These are phyloP conservation scores for Muscidifurax raptorellus DNA, from an alignment of 1,140 invertebrate species.

Conservation along the genomic window DNA sequence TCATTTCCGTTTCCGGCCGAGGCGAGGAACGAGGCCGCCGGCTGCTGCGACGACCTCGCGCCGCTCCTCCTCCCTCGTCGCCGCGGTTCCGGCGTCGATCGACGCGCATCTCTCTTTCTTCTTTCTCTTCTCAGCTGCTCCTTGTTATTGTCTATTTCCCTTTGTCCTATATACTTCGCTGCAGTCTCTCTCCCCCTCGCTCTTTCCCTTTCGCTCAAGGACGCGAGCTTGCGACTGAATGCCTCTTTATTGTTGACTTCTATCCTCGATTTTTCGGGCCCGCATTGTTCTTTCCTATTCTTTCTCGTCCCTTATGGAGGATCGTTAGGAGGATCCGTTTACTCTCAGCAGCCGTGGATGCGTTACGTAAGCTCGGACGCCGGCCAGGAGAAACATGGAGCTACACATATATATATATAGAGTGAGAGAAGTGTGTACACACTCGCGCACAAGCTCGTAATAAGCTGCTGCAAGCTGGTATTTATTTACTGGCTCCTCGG, in stretches of 20 bases:
- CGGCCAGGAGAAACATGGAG: background rate
- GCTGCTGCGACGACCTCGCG: conserved; percentile 45
- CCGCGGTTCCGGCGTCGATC: conserved; percentile 40
- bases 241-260: background rate
- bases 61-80: conserved; percentile 19
- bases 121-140: background rate
- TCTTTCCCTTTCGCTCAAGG: conserved; percentile 5
- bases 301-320: background rate
- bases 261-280: background rate
- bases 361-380: background rate
- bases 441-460: background rate
- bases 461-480: background rate
- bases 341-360: background rate
- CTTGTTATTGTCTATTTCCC: conserved; percentile 34
- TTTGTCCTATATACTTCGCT: background rate
- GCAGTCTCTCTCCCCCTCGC: background rate
- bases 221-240: background rate
- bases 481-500: background rate
- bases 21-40: conserved; percentile 49
- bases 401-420: too few species aligned
- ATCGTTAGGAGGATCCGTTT: background rate
- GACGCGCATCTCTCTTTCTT: conserved; percentile 24
- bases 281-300: background rate
- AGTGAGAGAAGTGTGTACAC: background rate
- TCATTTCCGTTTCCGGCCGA: background rate